Evolutionary conservation across 2,113 vertebrate genomes (phyloP), one percentile per base, ranked within the genome.

Genomic region (Cryptomyrus ogoouensis): DNA sequence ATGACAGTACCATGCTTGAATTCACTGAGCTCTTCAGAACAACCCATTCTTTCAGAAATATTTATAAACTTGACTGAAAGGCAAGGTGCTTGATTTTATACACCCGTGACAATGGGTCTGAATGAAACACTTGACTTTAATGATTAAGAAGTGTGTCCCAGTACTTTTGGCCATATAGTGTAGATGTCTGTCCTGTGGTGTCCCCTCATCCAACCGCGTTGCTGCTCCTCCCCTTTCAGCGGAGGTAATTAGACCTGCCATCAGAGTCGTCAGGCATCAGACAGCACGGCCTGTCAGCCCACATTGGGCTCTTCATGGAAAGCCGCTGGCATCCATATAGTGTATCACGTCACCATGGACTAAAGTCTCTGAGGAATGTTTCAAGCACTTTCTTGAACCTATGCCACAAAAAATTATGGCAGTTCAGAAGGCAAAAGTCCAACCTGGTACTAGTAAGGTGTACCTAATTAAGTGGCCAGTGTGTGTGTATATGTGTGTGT

Each of bases 241-340:
- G 12, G 27, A 49, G 24, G 80, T 83, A 90, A 90, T 90, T 90
- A 87, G 66, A 6, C 27, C 49, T 12, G 53, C 21, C 17, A n/a
- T 90, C 83, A 31, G 13, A 46, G 31, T 5, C 3, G 62, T 83
- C 84, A 24, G 58, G 27, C 84, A 88, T 74, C 85, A 49, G n/a
- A 15, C 27, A 47, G 62, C 74, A 5, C 35, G 15, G 58, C 24
- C 58, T 66, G 58, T 66, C 58, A 1, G 31, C 70, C 9, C 31
- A 74, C 70, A 35, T 39, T 17, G 31, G 70, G 70, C 31, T 74
- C 66, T 17, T 10, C 12, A 21, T 27, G 24, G 8, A 47, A 49
- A 13, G 19, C 24, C 10, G 24, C n/a, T 15, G 46, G 46, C 19
- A 1, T 56, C 19, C 53, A 52, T 52, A 53, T 53, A 19, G 17